Percentiles rank a stretch among this genome's conserved stretches.
Evolutionary conservation across 2,888 invertebrate species (phyloP).

Genomic region (Polietes domitor): DNA sequence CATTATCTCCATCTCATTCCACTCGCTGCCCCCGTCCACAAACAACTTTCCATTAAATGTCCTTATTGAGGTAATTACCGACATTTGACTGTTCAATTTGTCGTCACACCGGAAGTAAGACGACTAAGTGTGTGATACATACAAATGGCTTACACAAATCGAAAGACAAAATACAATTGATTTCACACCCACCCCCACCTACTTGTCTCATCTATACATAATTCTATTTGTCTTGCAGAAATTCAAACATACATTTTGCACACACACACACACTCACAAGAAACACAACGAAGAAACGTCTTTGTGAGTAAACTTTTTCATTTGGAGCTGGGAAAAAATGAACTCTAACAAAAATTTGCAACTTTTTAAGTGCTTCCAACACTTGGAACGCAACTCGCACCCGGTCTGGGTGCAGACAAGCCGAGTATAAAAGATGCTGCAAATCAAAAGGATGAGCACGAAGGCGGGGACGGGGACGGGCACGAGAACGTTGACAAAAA

Average conservation of each 20-base stretch:
- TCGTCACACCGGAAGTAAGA: not conserved
- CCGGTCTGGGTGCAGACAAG: not conserved
- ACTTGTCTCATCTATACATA: not conserved
- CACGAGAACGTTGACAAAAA: not conserved
- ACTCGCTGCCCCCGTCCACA: not conserved
- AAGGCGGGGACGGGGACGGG: not conserved
- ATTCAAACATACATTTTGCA: not conserved
- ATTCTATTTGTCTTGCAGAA: slow-evolving; percentile 12
- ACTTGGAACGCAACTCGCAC: not conserved
- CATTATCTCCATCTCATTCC: not conserved
- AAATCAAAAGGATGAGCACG: not conserved
- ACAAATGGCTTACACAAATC: not conserved
- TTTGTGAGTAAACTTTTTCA: slow-evolving; percentile 8
- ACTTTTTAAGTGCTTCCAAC: slow-evolving; percentile 22
- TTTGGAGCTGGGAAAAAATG: not conserved
- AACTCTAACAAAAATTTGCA: not conserved
- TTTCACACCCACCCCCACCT: not conserved
- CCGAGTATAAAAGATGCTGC: not conserved
- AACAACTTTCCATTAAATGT: not conserved
- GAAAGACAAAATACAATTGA: not conserved
- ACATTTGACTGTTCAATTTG: not conserved
- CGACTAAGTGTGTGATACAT: not conserved
- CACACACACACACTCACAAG: not conserved
- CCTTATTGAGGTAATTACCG: not conserved
- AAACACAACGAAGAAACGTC: too few species aligned